Percentiles rank a stretch among this genome's conserved stretches.
phyloP scores from a whole-genome alignment of 2,888 invertebrate genomes.

The Eledone cirrhosa region DNA sequence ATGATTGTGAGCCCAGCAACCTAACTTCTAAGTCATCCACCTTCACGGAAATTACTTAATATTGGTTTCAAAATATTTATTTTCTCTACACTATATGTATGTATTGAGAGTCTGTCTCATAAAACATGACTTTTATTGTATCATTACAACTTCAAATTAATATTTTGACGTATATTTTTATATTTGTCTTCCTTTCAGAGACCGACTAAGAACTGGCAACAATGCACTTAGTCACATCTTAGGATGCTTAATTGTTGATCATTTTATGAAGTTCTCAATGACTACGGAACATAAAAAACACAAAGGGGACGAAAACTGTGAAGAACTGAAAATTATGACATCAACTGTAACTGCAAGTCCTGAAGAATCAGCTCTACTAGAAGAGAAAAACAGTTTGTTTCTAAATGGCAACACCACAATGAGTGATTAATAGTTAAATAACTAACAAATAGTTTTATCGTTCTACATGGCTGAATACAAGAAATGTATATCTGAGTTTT shows the following conservation, averaged over 20 bases:
- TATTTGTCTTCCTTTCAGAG: constrained; percentile 44
- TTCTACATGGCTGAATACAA: too few relatives aligned
- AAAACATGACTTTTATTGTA: neutral
- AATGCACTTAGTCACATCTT: constrained; percentile 56
- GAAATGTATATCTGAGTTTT: too few relatives aligned
- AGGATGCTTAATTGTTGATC: constrained; percentile 48
- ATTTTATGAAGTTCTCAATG: constrained; percentile 39
- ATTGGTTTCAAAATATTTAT: neutral
- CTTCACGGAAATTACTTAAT: neutral
- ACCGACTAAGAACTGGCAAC: constrained; percentile 52
- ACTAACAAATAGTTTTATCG: too few relatives aligned
- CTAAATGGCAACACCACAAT: too few relatives aligned
- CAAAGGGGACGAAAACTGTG: too few relatives aligned
- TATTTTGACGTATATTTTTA: neutral
- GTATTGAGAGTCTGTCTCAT: neutral
- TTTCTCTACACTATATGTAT: neutral
- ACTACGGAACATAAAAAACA: neutral
- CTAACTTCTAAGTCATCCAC: too few relatives aligned
- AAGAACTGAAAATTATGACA: too few relatives aligned
- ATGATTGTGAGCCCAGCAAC: too few relatives aligned
- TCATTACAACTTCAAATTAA: neutral
- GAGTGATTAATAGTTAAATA: too few relatives aligned
- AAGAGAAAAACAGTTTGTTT: too few relatives aligned
- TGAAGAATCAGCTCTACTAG: too few relatives aligned
- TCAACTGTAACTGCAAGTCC: too few relatives aligned